Evolutionary conservation across 2,113 vertebrate genomes (phyloP).

Genomic region (Hucho hucho): DNA sequence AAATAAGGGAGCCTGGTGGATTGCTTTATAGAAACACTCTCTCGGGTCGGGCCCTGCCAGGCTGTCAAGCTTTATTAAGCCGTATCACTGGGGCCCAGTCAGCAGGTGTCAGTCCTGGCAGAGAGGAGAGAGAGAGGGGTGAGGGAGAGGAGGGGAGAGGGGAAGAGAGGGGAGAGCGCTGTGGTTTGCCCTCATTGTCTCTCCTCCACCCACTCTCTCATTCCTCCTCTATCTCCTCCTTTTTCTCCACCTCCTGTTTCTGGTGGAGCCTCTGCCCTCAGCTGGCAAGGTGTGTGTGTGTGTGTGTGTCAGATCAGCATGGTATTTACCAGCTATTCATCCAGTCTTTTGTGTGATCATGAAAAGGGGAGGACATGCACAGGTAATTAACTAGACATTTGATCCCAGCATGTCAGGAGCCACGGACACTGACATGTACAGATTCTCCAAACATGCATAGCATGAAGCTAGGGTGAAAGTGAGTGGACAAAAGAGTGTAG

Average conservation of each 20-base stretch:
- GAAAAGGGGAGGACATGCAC: neutral
- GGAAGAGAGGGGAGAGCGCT: neutral
- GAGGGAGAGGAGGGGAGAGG: neutral
- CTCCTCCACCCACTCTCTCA: neutral
- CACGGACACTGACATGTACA: too few species aligned
- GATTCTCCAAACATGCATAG: too few species aligned
- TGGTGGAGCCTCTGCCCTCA: neutral
- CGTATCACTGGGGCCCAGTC: slow-evolving; percentile 64
- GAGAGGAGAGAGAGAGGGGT: slow-evolving; percentile 14
- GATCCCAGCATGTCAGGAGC: too few species aligned
- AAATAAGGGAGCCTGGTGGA: slow-evolving; percentile 64
- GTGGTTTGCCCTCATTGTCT: neutral
- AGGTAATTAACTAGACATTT: too few species aligned
- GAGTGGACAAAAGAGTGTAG: neutral
- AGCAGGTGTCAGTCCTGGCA: slow-evolving; percentile 66
- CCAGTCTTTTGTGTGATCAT: neutral
- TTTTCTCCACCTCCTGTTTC: neutral
- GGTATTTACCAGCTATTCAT: neutral
- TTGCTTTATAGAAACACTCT: slow-evolving; percentile 65
- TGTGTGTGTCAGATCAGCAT: neutral
- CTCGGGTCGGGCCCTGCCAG: slow-evolving; percentile 61
- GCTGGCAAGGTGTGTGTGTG: neutral
- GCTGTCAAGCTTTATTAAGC: slow-evolving; percentile 73
- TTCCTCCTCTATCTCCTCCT: neutral
- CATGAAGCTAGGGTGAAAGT: neutral